Percentiles rank a stretch among this genome's conserved stretches.
phyloP scores from a whole-genome alignment of 2,113 vertebrate genomes.

The Laterallus jamaicensis region DNA sequence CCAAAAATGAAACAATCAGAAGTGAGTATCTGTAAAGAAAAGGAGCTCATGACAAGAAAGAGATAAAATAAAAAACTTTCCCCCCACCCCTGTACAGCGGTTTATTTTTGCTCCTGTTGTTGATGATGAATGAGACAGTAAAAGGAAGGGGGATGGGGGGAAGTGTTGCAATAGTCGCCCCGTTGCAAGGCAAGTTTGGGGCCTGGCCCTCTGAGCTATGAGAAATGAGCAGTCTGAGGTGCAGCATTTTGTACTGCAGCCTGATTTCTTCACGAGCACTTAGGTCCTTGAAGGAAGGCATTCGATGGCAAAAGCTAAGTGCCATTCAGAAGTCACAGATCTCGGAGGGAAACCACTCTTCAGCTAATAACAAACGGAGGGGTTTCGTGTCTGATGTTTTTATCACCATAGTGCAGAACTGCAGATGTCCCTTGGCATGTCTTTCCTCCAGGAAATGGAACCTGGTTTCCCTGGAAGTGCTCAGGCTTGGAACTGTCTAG shows the following conservation, averaged over 20 bases:
- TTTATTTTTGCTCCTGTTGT: neutral
- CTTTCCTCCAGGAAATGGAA: neutral
- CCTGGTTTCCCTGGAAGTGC: neutral
- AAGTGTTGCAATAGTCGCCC: neutral
- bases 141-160: accelerated
- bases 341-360: neutral
- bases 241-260: neutral
- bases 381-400: neutral
- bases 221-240: neutral
- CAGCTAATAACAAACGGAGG: neutral
- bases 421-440: neutral
- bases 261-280: neutral
- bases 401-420: neutral
- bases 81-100: accelerated
- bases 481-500: neutral
- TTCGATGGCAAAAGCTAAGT: neutral
- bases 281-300: neutral
- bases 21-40: neutral
- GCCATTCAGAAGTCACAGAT: neutral
- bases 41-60: neutral
- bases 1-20: neutral
- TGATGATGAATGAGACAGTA: neutral
- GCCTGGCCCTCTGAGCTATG: neutral
- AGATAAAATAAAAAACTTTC: neutral
- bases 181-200: neutral